Conservation (phyloP, 2,888 invertebrate genomes). For the Callinectes sapidus region DNA sequence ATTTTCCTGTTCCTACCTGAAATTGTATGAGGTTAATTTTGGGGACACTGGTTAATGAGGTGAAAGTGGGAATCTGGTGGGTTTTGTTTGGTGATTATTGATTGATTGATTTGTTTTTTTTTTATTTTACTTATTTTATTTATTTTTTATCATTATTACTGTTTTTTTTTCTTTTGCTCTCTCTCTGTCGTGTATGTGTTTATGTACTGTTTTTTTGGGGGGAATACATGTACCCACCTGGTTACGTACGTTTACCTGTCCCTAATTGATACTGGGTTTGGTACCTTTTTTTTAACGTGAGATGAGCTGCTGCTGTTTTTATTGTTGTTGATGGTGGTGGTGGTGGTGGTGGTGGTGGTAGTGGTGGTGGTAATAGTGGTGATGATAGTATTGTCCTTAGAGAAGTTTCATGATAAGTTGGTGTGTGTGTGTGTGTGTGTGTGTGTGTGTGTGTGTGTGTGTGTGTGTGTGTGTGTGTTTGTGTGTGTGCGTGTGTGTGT, state of each 20-base stretch:
- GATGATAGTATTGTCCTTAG: background rate
- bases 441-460: too few relatives aligned
- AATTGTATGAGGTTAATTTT: background rate
- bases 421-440: too few relatives aligned
- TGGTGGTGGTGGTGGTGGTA: background rate
- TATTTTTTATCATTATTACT: too few relatives aligned
- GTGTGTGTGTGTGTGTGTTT: background rate
- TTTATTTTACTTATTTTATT: too few relatives aligned
- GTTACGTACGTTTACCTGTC: background rate
- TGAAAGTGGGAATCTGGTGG: background rate
- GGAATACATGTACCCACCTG: background rate
- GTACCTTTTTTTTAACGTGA: background rate
- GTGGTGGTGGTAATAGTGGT: background rate
- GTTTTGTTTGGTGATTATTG: background rate
- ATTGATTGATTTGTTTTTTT: too few relatives aligned
- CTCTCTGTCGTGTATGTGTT: background rate
- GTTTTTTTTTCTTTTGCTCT: background rate
- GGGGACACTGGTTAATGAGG: background rate
- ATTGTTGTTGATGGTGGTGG: background rate
- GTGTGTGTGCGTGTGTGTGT: background rate
- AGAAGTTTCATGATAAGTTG: constrained; percentile 10
- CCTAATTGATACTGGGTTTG: background rate
- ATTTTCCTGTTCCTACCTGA: background rate
- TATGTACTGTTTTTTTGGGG: background rate
- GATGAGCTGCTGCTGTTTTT: background rate